phyloP scores from a whole-genome alignment of 2,797 vertebrate species.

The Platyrinchus mystaceus region DNA sequence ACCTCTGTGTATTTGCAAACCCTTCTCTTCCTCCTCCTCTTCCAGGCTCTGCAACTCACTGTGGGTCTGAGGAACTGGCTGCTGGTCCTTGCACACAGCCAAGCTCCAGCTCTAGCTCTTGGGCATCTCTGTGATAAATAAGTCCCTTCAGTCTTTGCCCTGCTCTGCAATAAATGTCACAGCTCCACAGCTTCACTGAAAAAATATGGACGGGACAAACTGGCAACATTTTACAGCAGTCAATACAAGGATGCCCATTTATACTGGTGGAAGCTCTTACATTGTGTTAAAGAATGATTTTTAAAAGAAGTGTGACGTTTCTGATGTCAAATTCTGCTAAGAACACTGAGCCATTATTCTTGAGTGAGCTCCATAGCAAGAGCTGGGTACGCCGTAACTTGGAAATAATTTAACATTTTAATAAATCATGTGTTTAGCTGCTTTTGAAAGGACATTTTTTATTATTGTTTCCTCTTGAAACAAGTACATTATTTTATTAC shows the following conservation, averaged over 20 bases:
- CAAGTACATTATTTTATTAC: background rate
- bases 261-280: background rate
- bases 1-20: background rate
- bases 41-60: background rate
- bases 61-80: rapidly evolving
- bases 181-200: background rate
- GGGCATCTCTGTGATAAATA: background rate
- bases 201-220: background rate
- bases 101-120: background rate
- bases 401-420: slow-evolving; percentile 42
- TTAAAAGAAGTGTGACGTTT: background rate
- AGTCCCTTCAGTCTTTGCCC: background rate
- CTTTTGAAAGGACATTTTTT: slow-evolving; percentile 4
- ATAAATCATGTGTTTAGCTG: slow-evolving; percentile 16
- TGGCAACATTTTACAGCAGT: background rate
- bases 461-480: background rate
- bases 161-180: background rate
- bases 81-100: background rate
- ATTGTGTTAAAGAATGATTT: background rate
- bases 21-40: background rate
- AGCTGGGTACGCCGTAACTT: background rate
- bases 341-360: slow-evolving; percentile 23
- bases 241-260: background rate
- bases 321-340: background rate
- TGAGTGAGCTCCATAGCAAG: background rate